These are phyloP conservation scores for Pachyseris speciosa DNA, from an alignment of 64 coral and sea anemone genomes.

Conservation along the genomic window DNA sequence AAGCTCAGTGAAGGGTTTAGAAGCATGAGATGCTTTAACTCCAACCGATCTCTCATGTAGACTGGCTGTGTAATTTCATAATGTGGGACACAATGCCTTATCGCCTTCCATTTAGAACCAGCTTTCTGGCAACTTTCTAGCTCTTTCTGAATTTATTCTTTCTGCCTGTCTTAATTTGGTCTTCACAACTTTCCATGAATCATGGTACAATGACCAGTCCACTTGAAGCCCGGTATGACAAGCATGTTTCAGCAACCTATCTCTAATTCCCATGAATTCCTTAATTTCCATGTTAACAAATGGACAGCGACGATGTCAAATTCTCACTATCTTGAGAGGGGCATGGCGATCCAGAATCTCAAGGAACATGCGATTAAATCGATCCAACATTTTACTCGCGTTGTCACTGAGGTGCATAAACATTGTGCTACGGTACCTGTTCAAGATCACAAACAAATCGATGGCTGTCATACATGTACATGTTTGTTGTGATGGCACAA, in stretches of 20 bases:
- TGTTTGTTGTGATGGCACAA: no score
- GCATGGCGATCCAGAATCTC: constrained; percentile 56
- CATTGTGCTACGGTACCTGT: constrained; percentile 22
- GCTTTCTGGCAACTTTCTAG: constrained; percentile 36
- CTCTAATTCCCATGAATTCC: constrained; percentile 36
- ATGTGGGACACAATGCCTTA: background rate
- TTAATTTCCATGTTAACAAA: constrained; percentile 49
- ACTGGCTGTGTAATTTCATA: background rate
- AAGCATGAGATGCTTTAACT: no score
- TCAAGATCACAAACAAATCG: constrained; percentile 38
- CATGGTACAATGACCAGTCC: constrained; percentile 61
- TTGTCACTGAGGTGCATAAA: constrained; percentile 2
- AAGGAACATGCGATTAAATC: constrained; percentile 51
- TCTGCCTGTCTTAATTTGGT: constrained; percentile 52
- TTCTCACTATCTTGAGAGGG: constrained; percentile 43
- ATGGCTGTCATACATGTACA: constrained; percentile 7
- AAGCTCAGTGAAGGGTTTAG: no score
- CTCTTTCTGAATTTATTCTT: constrained; percentile 59
- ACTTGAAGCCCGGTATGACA: constrained; percentile 40
- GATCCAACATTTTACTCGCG: constrained; percentile 12
- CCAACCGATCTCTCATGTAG: background rate
- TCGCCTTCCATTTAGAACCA: background rate
- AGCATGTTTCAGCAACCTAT: constrained; percentile 8
- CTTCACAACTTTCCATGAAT: constrained; percentile 41
- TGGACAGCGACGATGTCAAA: constrained; percentile 2